Evolutionary conservation across 1,140 invertebrate species (phyloP), one percentile per base, ranked within the genome.

Genomic region (Drosophila pectinifera): DNA sequence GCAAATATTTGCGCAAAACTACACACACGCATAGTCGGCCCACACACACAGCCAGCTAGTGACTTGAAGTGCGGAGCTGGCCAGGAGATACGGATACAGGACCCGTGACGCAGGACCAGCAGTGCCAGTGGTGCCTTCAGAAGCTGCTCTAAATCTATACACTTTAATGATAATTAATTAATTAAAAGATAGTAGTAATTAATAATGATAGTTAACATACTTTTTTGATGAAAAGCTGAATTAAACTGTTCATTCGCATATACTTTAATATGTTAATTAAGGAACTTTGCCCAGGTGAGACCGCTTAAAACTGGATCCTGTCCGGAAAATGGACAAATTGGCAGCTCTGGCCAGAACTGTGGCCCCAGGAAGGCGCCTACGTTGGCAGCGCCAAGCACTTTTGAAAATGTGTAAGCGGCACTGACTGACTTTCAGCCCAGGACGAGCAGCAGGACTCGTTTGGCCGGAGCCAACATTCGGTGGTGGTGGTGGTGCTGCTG

Each of bases 1-100:
- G 94, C 93, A 94, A 94, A 94, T 94, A 94, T 93, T 93, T 93
- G 93, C 93, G 49, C 73, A 83, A 91, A 85, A 80, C 83, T 86
- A 86, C 80, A 86, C 80, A 91, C 80, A 83, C 79, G 70, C 82
- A 69, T 55, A 62, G 59, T 48, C 43, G 68, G 2, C 67, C 28
- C 39, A 51, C 68, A 54, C 56, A 69, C 55, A 42, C 67, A 42
- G 39, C 53, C 54, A 73, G 45, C 68, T 48, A 73, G 55, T 65
- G 86, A 83, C 45, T 88, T 86, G 79, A 86, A 86, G 83, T 85
- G 83, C 82, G 78, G 80, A 82, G 65, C 70, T 75, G 75, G 53
- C 84, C 79, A 73, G 76, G 73, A 81, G 62, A 73, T 39, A 38
- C 51, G 38, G 34, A 36, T 38, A 48, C 46, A 57, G 43, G 42